Evolutionary conservation across 2,797 vertebrate genomes (phyloP), one percentile per base, ranked within the genome.

Genomic region (Enteromius anoplus): DNA sequence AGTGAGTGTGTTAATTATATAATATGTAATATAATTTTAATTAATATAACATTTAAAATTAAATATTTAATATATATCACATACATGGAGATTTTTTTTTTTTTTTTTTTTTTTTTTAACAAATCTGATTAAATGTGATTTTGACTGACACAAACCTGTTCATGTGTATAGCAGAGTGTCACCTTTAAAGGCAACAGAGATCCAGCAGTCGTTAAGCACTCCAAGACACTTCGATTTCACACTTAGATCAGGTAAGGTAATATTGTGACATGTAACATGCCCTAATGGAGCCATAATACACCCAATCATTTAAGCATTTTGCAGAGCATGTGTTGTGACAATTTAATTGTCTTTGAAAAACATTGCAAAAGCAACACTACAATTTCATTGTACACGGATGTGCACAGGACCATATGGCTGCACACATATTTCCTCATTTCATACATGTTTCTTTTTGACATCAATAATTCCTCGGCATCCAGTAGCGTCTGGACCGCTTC

Each of bases 381-480:
- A 92, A 93, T 92, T 93, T 92, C 92, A 88, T 92, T 83, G 91
- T 92, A 88, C 93, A 92, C 90, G 90, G 91, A 92, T 92, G 91
- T 90, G 92, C 92, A 88, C 90, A 84, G 91, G 91, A 92, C 93
- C 95, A 95, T 95, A 95, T 95, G 95, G 94, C 93, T 89, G 87
- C 89, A 89, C 92, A 92, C 91, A 91, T 93, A 92, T 93, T 93
- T 93, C 92, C 93, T 93, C 91, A 91, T 94, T 94, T 95, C 93
- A 94, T 94, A 94, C 94, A 93, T 94, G 94, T 93, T 95, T 95
- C 94, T 93, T 94, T 89, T 94, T 93, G 93, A 95, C 94, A 95
- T 95, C 94, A 94, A 94, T 94, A 95, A 94, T 92, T 93, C 93
- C 91, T 89, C 86, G 93, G 93, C 92, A 94, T 94, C 94, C 94